Evolutionary conservation across 2,888 invertebrate species (phyloP), one percentile per base, ranked within the genome.

Genomic region (Parelbella ahira): DNA sequence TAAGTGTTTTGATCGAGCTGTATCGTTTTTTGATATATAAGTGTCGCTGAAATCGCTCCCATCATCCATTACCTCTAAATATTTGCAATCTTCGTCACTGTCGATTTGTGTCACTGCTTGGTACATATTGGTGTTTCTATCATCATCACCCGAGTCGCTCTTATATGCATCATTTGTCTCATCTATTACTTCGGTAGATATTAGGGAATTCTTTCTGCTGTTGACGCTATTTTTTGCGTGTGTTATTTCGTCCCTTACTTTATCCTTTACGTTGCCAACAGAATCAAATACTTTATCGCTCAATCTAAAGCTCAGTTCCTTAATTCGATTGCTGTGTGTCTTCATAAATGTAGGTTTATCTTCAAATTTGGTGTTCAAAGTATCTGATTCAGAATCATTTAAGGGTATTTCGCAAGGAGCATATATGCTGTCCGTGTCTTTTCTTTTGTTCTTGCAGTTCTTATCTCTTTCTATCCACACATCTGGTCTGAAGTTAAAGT

Each of bases 61-160:
- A 56, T 88, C 87, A 43, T 88, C 88, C 2, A 87, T 21, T 0
- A 88, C 69, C 58, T 88, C 88, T 27, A 88, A 53, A 58, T 87
- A 87, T 39, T 68, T 76, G 19, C 58, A 78, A 3, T 78, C 76
- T 13, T 83, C 76, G 6, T 82, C 86, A 33, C 74, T 80, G 15
- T 79, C 83, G 0, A 59, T 68, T 23, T 73, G 79, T 32, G 58
- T 68, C 0, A 75, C 68, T 3, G 56, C 61, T 41, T 60, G 53
- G 24, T 79, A 81, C 7, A 54, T 54, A 18, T 56, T 56, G 23
- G 42, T 34, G 5, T 58, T 59, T 0, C 51, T 59, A 32, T 74
- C 70, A 24, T 65, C 68, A 7, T 69, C 70, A 5, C 60, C 56
- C 0, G 63, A 58, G 37, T 77, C 74, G 27, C 62, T 62, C 39